Percentiles rank a stretch among this genome's conserved stretches.
These are phyloP conservation scores for Pararge aegeria DNA, from an alignment of 1,140 invertebrate species.

Conservation along the genomic window DNA sequence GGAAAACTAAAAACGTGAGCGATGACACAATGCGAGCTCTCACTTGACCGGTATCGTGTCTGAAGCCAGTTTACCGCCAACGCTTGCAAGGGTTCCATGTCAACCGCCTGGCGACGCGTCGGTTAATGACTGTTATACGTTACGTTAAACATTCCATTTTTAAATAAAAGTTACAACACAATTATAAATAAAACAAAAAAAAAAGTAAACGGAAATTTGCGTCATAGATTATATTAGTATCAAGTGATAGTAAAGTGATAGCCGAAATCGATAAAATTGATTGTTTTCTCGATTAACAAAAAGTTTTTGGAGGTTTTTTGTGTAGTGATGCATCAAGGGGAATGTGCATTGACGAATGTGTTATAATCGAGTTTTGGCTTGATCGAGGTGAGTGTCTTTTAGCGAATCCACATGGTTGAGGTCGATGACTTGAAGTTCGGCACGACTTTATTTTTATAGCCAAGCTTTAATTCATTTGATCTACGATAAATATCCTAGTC, in stretches of 20 bases:
- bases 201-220: conserved; percentile 24
- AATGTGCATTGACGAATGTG: conserved; percentile 53
- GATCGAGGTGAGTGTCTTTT: conserved; percentile 60
- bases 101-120: conserved; percentile 28
- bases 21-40: conserved; percentile 61
- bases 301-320: conserved; percentile 40
- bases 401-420: conserved; percentile 35
- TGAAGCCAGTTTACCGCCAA: conserved; percentile 56
- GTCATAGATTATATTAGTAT: conserved; percentile 27
- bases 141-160: conserved; percentile 36
- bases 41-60: conserved; percentile 50
- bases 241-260: conserved; percentile 36
- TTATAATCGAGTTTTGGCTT: conserved; percentile 59
- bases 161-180: conserved; percentile 12
- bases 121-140: conserved; percentile 41
- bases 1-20: conserved; percentile 51
- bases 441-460: conserved; percentile 8
- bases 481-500: background rate
- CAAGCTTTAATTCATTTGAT: background rate
- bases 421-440: conserved; percentile 39
- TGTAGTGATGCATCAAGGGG: conserved; percentile 58
- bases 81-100: conserved; percentile 49
- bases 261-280: conserved; percentile 36
- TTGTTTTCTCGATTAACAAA: conserved; percentile 32
- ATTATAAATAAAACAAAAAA: conserved; percentile 10